Percentiles rank a stretch among this genome's conserved stretches.
Conservation (phyloP, 2,113 vertebrate species). For the Mobula hypostoma region DNA sequence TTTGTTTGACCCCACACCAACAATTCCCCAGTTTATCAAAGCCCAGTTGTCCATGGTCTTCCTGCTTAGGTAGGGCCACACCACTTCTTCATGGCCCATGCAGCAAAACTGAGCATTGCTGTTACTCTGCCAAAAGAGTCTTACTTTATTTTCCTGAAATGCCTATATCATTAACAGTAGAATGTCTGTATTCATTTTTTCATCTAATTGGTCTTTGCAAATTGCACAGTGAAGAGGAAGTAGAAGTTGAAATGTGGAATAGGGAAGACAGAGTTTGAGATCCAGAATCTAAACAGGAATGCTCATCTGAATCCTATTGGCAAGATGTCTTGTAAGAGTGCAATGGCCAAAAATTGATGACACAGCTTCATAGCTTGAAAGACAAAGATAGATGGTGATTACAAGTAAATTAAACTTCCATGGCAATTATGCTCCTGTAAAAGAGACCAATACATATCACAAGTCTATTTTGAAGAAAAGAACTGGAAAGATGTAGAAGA, state of each 20-base stretch:
- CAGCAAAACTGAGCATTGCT: neutral
- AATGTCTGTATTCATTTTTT: neutral
- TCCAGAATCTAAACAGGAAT: neutral
- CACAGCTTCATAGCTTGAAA: neutral
- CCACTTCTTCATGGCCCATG: neutral
- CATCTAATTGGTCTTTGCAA: neutral
- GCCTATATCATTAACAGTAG: neutral
- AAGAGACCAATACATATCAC: neutral
- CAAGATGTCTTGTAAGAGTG: neutral
- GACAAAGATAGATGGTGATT: slow-evolving; percentile 6
- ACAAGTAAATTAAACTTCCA: slow-evolving; percentile 12
- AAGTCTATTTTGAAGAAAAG: neutral
- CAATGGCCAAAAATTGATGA: neutral
- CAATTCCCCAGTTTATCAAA: neutral
- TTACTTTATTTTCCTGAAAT: neutral
- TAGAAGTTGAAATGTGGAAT: slow-evolving; percentile 12
- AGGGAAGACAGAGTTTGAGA: neutral
- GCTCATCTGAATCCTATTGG: neutral
- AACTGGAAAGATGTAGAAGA: neutral
- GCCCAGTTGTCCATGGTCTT: neutral
- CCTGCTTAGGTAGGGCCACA: neutral
- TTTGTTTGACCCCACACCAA: neutral
- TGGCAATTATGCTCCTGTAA: neutral
- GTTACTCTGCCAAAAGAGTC: neutral
- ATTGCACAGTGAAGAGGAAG: neutral